A percentile compares a stretch with the other conserved stretches of the same genome.
Conservation (phyloP, 2,797 vertebrate species). For the Nyctalus aviator region DNA sequence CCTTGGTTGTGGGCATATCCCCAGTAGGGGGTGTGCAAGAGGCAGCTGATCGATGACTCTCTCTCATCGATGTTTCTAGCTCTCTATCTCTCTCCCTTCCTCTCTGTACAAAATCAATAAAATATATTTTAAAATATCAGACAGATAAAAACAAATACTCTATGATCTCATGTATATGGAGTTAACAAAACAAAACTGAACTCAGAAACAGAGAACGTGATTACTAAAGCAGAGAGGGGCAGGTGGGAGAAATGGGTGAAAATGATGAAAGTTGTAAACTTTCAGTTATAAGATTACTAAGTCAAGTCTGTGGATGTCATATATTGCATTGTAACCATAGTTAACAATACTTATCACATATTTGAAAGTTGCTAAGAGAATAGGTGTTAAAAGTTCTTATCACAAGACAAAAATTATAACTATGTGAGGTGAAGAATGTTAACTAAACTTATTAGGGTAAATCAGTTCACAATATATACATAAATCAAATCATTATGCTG, state of each 20-base stretch:
- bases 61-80: too few relatives aligned
- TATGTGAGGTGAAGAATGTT: background rate
- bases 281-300: background rate
- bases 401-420: background rate
- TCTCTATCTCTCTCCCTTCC: too few relatives aligned
- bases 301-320: background rate
- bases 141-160: slow-evolving; percentile 19
- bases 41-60: too few relatives aligned
- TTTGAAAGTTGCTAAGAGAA: background rate
- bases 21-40: too few relatives aligned
- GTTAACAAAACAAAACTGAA: background rate
- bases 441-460: background rate
- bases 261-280: background rate
- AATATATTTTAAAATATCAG: background rate
- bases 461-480: background rate
- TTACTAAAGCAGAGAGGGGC: background rate
- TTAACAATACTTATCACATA: background rate
- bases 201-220: background rate
- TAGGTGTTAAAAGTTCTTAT: background rate
- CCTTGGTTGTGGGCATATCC: too few relatives aligned
- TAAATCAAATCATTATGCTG: background rate
- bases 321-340: background rate
- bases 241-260: background rate
- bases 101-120: too few relatives aligned
- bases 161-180: background rate